Base-by-base conservation (phyloP, 2,888 invertebrate genomes). In the Pinctada fucata region DNA sequence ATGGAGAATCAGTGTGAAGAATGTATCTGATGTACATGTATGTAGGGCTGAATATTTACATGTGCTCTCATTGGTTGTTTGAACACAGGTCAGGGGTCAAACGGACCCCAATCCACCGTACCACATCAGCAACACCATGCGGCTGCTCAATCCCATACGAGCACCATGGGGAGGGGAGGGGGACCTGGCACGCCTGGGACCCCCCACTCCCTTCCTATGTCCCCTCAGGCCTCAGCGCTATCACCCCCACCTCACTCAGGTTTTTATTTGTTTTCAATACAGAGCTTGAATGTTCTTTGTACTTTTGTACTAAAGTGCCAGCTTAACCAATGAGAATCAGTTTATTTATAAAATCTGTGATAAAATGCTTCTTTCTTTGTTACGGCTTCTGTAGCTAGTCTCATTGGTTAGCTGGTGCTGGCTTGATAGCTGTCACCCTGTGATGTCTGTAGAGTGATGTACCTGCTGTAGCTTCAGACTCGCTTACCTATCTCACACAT, bases 31-130 rank as follows among this genome's bases (percentile, higher is more conserved):
- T 13, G 31, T 31, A 31, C 31, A 31, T 65, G 10, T 65, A 45
- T 72, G 10, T 31, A 52, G 58, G 58, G 63, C 58, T 45, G 72
- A 31, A 72, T 52, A 68, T 45, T 50, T 79, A 70, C 68, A 75
- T 71, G 63, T 78, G 66, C 64, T 80, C 66, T 82, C 58, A 82
- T 83, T 84, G 83, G 81, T 84, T 80, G 76, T 80, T 80, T 75
- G 68, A 70, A 72, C 74, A 66, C 78, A 84, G 84, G 84, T 83
- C 85, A 85, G 73, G 85, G 83, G 72, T 85, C 85, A 70, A 82
- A 82, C 48, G 79, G 81, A 75, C 84, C 84, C 64, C 86, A 84
- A 80, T 79, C 82, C 71, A 86, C 82, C 64, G 83, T 83, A 65
- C 83, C 82, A 68, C 86, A 86, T 71, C 85, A 84, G 72, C 84